Percentiles rank a stretch among this genome's conserved stretches.
These are phyloP conservation scores for Electrona antarctica DNA, from an alignment of 2,113 vertebrate species.

Conservation along the genomic window DNA sequence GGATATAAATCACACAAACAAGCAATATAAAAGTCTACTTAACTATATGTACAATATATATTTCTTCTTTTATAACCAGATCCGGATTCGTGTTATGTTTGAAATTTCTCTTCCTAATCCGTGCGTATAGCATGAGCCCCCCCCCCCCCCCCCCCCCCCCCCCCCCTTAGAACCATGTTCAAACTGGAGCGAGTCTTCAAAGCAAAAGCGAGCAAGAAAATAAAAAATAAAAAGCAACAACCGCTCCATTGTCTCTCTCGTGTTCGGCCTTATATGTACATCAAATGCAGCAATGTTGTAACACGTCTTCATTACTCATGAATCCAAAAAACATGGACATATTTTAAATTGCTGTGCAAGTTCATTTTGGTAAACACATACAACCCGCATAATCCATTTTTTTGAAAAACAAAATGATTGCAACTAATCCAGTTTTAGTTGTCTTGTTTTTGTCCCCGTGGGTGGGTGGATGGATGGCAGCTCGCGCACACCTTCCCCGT, in stretches of 20 bases:
- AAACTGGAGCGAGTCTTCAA: slow-evolving; percentile 39
- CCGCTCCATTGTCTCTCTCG: slow-evolving; percentile 53
- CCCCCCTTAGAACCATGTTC: slow-evolving; percentile 2
- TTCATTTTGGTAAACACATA: slow-evolving; percentile 84
- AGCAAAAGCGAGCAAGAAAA: slow-evolving; percentile 48
- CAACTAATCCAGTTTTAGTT: slow-evolving; percentile 88
- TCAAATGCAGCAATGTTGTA: slow-evolving; percentile 62
- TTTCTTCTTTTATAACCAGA: slow-evolving; percentile 29
- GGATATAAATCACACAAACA: slow-evolving; percentile 64
- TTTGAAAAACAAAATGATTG: slow-evolving; percentile 79
- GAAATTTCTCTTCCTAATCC: slow-evolving; percentile 43
- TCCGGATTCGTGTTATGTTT: slow-evolving; percentile 40
- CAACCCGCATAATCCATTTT: slow-evolving; percentile 89
- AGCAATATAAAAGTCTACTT: slow-evolving; percentile 59
- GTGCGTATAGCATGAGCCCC: slow-evolving; percentile 31
- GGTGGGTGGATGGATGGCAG: no score
- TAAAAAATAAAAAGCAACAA: slow-evolving; percentile 38
- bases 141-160: not conserved
- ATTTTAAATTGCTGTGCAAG: slow-evolving; percentile 81
- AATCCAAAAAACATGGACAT: slow-evolving; percentile 72
- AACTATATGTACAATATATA: slow-evolving; percentile 54
- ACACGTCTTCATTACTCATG: slow-evolving; percentile 75
- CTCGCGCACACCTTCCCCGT: no score
- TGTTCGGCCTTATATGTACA: slow-evolving; percentile 72
- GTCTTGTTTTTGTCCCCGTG: slow-evolving; percentile 57